Conservation (phyloP, 1,140 invertebrate species). For the Alviniconcha marisindica region DNA sequence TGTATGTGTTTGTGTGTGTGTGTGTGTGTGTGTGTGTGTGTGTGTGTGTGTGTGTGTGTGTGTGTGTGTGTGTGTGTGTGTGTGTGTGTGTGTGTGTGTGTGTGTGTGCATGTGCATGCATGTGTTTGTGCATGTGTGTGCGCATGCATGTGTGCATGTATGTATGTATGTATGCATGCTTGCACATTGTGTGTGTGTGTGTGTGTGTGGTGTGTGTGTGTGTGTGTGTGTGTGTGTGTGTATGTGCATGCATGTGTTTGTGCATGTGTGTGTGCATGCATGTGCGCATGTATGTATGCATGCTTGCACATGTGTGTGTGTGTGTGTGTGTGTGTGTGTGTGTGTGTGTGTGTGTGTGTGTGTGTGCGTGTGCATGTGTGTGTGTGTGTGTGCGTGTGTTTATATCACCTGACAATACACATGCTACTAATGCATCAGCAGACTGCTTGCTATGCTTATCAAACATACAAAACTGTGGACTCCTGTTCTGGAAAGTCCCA, state of each 20-base stretch:
- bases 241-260: slow-evolving; percentile 5
- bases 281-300: not conserved
- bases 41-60: not conserved
- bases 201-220: not conserved
- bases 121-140: slow-evolving; percentile 4
- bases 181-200: not conserved
- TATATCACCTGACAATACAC: too few species aligned
- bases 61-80: not conserved
- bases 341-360: not conserved
- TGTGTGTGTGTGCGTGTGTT: not conserved
- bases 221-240: slow-evolving; percentile 8
- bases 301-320: not conserved
- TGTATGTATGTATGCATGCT: not conserved
- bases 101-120: not conserved
- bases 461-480: too few species aligned
- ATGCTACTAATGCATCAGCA: too few species aligned
- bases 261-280: slow-evolving; percentile 5
- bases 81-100: not conserved
- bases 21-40: slow-evolving; percentile 16
- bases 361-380: not conserved
- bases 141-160: not conserved
- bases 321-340: slow-evolving; percentile 1
- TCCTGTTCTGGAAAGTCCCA: too few species aligned
- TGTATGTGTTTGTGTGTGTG: slow-evolving; percentile 11
- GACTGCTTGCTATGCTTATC: too few species aligned